Percentiles rank a stretch among this genome's conserved stretches.
phyloP scores from a whole-genome alignment of 2,888 invertebrate genomes.

The Steromphala cineraria region DNA sequence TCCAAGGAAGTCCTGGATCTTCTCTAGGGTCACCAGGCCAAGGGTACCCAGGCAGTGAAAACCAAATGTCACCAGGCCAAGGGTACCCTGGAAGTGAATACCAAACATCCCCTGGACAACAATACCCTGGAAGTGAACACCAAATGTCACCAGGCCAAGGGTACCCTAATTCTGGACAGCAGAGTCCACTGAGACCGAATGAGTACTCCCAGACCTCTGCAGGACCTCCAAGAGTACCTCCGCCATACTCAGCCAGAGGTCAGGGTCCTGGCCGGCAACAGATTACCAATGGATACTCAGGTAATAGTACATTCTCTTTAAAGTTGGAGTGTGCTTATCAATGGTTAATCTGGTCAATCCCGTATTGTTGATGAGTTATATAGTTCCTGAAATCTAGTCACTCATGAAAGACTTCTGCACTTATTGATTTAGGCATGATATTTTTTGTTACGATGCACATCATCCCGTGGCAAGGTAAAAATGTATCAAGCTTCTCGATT shows the following conservation, averaged over 20 bases:
- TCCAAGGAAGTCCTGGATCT: not conserved
- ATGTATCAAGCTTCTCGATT: no score
- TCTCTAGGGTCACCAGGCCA: not conserved
- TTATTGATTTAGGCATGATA: no score
- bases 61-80: not conserved
- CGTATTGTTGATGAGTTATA: no score
- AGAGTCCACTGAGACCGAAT: no score
- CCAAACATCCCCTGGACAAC: no score
- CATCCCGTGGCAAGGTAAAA: no score
- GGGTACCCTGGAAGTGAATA: not conserved
- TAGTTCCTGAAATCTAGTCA: no score
- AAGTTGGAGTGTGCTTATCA: not conserved
- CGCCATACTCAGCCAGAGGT: not conserved
- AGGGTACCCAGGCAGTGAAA: not conserved
- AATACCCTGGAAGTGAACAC: not conserved
- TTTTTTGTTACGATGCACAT: no score
- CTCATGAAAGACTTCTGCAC: no score
- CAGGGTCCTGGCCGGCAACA: not conserved
- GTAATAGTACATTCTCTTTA: not conserved
- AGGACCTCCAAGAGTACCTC: not conserved
- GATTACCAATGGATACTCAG: constrained; percentile 3
- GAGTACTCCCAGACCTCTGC: not conserved
- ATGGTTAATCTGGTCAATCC: not conserved
- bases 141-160: not conserved
- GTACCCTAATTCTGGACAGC: not conserved